Evolutionary conservation across 1,140 invertebrate genomes (phyloP), one percentile per base, ranked within the genome.

Genomic region (Dendroctonus ponderosae): DNA sequence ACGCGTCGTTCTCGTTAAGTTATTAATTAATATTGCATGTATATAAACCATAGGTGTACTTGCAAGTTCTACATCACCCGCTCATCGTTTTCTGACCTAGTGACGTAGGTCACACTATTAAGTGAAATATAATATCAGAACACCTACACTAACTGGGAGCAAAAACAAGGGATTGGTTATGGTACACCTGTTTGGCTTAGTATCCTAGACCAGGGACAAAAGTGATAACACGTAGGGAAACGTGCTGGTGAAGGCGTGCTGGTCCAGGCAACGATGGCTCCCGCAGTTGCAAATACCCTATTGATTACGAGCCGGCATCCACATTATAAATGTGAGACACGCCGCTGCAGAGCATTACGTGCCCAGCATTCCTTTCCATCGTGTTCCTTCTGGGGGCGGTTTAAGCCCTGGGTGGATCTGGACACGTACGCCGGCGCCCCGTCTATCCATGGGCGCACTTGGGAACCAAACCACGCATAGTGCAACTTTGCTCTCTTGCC

Each of bases 301-400:
- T 84, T 83, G 83, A 84, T 84, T 84, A 81, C 81, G 74, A 74
- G 75, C 77, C 70, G 74, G 74, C 73, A 75, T 75, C 76, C 77
- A 78, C 81, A 84, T 84, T 84, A 85, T 82, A 82, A 83, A 84
- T 84, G 83, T 82, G 82, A 81, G 82, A 83, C 83, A 84, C 83
- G 83, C 79, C 79, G 81, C 80, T 84, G 83, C 82, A 83, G 82
- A 84, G 80, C 79, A 75, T 79, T 83, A 84, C 82, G 82, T 84
- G 82, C 83, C 82, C 79, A 77, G 83, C 83, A 84, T 85, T 81
- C 79, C n/a, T n/a, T 48, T 58, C 26, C 44, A 46, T 64, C 15
- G 50, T 37, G 57, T 57, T 66, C 62, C 54, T 67, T 51, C 50
- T 61, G 60, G 66, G 66, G 66, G 66, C 66, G 60, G 66, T 60